phyloP scores from a whole-genome alignment of 2,113 vertebrate genomes.

The Colistium nudipinnis region DNA sequence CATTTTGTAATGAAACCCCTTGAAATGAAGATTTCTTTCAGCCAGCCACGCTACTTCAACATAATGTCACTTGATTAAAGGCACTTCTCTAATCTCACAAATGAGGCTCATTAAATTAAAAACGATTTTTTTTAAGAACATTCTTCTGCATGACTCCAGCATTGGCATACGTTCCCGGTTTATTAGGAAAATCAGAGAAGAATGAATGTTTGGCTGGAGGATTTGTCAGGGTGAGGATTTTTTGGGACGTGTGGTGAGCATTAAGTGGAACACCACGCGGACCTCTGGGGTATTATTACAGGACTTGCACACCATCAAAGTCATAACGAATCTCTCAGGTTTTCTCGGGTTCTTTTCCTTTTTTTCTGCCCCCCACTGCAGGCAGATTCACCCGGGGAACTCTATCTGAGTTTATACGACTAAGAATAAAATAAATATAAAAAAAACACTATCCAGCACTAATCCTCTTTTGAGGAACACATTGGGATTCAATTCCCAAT shows the following conservation, averaged over 20 bases:
- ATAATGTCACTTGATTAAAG: constrained; percentile 58
- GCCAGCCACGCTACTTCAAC: constrained; percentile 29
- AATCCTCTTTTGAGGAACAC: constrained; percentile 49
- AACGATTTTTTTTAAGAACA: constrained; percentile 24
- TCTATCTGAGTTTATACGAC: constrained; percentile 20
- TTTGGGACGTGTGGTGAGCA: constrained; percentile 43
- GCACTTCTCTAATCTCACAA: constrained; percentile 56
- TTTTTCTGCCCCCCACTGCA: constrained; percentile 18
- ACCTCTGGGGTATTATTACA: constrained; percentile 59
- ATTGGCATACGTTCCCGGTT: constrained; percentile 31
- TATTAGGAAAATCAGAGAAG: constrained; percentile 36
- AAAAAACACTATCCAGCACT: neutral
- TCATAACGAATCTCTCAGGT: constrained; percentile 39
- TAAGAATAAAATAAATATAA: constrained; percentile 35
- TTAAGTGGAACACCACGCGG: constrained; percentile 39
- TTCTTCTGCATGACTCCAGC: constrained; percentile 18
- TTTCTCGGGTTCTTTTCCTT: constrained; percentile 30
- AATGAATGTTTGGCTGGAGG: constrained; percentile 52
- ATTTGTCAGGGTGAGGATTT: constrained; percentile 50
- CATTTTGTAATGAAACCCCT: constrained; percentile 23
- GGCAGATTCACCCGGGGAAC: constrained; percentile 25
- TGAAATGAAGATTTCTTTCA: constrained; percentile 56
- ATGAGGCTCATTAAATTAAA: constrained; percentile 63
- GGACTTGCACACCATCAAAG: constrained; percentile 63
- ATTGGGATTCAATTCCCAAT: constrained; percentile 31